These are phyloP conservation scores for Ichneumon xanthorius DNA, from an alignment of 2,888 invertebrate species.

Conservation along the genomic window DNA sequence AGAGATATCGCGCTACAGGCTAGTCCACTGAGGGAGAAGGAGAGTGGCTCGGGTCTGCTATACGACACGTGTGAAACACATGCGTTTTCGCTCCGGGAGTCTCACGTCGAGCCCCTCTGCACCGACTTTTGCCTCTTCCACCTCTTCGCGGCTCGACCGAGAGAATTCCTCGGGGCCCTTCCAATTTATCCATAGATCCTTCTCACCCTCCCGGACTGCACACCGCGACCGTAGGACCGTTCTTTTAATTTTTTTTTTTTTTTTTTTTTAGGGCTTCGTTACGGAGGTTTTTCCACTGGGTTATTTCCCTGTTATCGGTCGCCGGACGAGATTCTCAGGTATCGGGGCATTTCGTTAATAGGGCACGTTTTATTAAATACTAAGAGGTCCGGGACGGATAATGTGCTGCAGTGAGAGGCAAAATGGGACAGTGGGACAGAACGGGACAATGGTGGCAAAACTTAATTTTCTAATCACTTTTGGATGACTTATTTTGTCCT, in stretches of 20 bases:
- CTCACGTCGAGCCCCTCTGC: constrained; percentile 62
- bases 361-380: not conserved
- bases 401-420: too few species aligned
- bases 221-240: not conserved
- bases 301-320: not conserved
- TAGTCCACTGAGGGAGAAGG: not conserved
- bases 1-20: constrained; percentile 11
- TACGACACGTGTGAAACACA: constrained; percentile 77
- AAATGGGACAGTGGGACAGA: too few species aligned
- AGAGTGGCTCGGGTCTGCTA: constrained; percentile 11
- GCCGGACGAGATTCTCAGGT: not conserved
- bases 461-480: too few species aligned
- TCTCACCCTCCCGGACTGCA: constrained; percentile 57
- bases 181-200: constrained; percentile 63
- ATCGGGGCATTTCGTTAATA: not conserved
- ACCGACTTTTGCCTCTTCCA: constrained; percentile 54
- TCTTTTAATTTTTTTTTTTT: constrained; percentile 5
- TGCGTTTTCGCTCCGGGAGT: constrained; percentile 76
- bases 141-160: constrained; percentile 42
- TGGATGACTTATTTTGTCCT: too few species aligned
- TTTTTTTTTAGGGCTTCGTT: not conserved
- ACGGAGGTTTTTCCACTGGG: constrained; percentile 7
- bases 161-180: constrained; percentile 57
- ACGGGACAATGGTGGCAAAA: too few species aligned
- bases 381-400: too few species aligned